These are phyloP conservation scores for Ladona fulva DNA, from an alignment of 1,140 invertebrate genomes.

Conservation along the genomic window DNA sequence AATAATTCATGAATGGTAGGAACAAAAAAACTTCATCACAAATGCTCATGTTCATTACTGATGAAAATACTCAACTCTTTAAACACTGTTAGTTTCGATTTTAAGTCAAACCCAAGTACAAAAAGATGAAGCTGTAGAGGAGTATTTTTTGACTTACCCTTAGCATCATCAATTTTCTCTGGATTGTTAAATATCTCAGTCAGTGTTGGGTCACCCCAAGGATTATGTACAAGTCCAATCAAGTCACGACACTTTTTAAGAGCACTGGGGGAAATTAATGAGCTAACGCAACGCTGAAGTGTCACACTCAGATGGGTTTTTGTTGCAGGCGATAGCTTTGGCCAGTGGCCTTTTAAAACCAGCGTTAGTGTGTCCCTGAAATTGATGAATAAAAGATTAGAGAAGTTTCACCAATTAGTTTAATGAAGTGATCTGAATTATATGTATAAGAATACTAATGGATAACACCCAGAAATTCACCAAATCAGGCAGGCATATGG, in stretches of 20 bases:
- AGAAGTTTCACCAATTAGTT: background rate
- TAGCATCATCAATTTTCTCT: constrained; percentile 31
- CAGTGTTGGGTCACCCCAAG: constrained; percentile 40
- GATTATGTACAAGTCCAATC: constrained; percentile 40
- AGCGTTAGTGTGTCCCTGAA: constrained; percentile 43
- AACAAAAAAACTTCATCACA: too few relatives aligned
- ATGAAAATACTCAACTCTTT: too few relatives aligned
- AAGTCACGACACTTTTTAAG: constrained; percentile 37
- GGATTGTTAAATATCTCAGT: constrained; percentile 40
- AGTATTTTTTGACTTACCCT: background rate
- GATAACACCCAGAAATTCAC: too few relatives aligned
- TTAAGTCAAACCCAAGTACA: too few relatives aligned
- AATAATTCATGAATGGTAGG: too few relatives aligned
- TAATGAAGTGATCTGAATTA: too few relatives aligned
- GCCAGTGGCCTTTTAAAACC: constrained; percentile 47
- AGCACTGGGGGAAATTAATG: constrained; percentile 36
- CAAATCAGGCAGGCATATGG: too few relatives aligned
- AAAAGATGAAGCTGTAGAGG: background rate
- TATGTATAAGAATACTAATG: too few relatives aligned
- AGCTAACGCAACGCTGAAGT: constrained; percentile 38
- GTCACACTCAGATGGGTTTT: constrained; percentile 44
- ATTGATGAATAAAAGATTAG: constrained; percentile 12
- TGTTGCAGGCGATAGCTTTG: constrained; percentile 38
- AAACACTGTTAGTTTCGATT: too few relatives aligned
- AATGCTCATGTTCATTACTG: too few relatives aligned